Evolutionary conservation across 2,797 vertebrate species (phyloP), one percentile per base, ranked within the genome.

Genomic region (Dallia pectoralis): DNA sequence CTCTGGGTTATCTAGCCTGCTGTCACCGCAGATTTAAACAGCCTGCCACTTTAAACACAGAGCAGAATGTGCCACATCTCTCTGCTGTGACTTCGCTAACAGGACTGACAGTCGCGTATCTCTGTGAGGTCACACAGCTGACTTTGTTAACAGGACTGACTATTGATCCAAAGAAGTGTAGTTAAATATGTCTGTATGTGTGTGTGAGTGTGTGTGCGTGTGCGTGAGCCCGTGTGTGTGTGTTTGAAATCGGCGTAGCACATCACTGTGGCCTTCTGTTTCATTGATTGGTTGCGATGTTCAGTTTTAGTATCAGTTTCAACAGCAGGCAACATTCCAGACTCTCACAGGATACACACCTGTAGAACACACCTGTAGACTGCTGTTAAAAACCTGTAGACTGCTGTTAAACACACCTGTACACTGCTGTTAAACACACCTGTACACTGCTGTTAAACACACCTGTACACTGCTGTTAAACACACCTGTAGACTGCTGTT

Each of bases 201-300:
- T n/a, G n/a, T n/a, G n/a, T n/a, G n/a, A n/a, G n/a, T n/a, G n/a
- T n/a, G n/a, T n/a, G n/a, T n/a, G n/a, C n/a, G n/a, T n/a, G n/a
- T n/a, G n/a, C n/a, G n/a, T n/a, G n/a, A n/a, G n/a, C n/a, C n/a
- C n/a, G n/a, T n/a, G n/a, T n/a, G n/a, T 12, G 53, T n/a, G 53
- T 59, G 19, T 59, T 12, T 59, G 53, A 5, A 22, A 67, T 36
- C 16, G 61, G 22, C 62, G 14, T 53, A 61, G 25, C n/a, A 11
- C 27, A 69, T 32, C 1, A 44, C 53, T 7, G 8, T 51, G 29
- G 33, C 53, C 51, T 48, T 22, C 40, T 47, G 44, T 44, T 49
- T 67, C 71, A 83, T 85, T 61, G 83, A 86, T 83, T 77, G 74
- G 80, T 82, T 83, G 75, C 76, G 27, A 7, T 7, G 25, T 29